These are phyloP conservation scores for Cladorhizidae sp. DNA, from an alignment of 37 sponge, comb jelly and placozoan genomes.

Conservation along the genomic window DNA sequence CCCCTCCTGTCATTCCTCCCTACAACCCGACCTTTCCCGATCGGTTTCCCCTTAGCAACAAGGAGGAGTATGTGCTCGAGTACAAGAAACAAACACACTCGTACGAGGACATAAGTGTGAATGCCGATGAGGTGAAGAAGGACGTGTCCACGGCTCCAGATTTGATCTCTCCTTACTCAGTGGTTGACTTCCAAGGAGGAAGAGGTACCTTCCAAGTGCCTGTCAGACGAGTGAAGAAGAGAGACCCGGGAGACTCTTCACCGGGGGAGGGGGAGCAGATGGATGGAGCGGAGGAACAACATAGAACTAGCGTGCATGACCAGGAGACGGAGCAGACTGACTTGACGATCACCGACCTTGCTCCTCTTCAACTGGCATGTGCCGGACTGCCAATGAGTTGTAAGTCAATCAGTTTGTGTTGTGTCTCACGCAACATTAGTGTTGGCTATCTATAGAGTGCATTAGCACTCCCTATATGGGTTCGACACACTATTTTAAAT, in stretches of 20 bases:
- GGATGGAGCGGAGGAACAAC: neutral
- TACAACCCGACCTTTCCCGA: constrained; percentile 46
- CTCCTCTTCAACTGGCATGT: neutral
- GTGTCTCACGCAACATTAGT: too few species aligned
- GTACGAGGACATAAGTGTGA: constrained; percentile 18
- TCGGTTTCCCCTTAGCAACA: constrained; percentile 31
- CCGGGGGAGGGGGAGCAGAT: neutral
- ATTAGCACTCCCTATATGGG: too few species aligned
- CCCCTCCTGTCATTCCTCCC: constrained; percentile 37
- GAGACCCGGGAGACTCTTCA: neutral
- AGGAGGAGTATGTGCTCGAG: constrained; percentile 19
- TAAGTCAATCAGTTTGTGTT: too few species aligned
- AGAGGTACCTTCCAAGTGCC: neutral
- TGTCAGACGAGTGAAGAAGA: neutral
- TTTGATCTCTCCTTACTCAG: neutral
- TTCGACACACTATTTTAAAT: too few species aligned
- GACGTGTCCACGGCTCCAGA: neutral
- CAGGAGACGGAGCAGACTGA: neutral
- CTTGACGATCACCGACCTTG: neutral
- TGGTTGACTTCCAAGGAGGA: neutral
- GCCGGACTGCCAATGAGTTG: constrained; percentile 16
- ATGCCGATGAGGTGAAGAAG: neutral
- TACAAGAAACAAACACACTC: constrained; percentile 7
- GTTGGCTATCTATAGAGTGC: too few species aligned
- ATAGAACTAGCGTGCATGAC: neutral